phyloP scores from a whole-genome alignment of 2,113 vertebrate genomes.

The Ceyx margarethae region DNA sequence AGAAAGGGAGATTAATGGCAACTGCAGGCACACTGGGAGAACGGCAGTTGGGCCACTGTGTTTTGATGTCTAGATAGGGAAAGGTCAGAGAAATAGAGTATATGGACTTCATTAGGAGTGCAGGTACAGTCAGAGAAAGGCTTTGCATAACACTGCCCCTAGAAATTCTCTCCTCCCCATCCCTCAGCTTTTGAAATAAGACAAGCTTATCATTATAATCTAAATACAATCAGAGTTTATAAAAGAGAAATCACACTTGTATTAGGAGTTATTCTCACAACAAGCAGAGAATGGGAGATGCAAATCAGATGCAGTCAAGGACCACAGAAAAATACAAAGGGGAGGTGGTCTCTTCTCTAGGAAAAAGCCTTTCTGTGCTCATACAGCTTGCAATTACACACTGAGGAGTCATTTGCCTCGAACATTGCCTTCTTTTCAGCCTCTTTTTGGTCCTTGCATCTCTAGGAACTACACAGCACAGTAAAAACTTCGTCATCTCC shows the following conservation, averaged over 20 bases:
- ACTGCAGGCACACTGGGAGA: conserved; percentile 36
- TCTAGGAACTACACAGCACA: not conserved
- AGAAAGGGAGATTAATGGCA: conserved; percentile 60
- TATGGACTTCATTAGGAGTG: conserved; percentile 17
- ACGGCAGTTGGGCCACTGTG: conserved; percentile 18
- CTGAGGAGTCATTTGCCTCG: not conserved
- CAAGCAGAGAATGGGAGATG: not conserved
- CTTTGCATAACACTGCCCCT: conserved; percentile 2
- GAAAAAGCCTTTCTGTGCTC: not conserved
- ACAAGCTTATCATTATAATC: not conserved
- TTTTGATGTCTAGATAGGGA: conserved; percentile 47
- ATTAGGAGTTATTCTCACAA: not conserved
- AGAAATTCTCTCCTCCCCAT: conserved; percentile 43
- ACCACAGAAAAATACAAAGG: not conserved
- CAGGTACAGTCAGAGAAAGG: not conserved
- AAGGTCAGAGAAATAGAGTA: conserved; percentile 52
- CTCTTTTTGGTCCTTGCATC: not conserved
- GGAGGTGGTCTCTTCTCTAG: conserved; percentile 1
- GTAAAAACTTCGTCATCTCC: not conserved
- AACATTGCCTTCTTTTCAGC: not conserved
- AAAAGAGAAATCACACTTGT: not conserved
- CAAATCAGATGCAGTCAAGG: not conserved
- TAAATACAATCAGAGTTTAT: not conserved
- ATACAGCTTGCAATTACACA: not conserved
- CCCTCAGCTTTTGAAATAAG: conserved; percentile 19